These are phyloP conservation scores for silkworm (Bombyx mori) DNA, from an alignment of 1,140 invertebrate genomes.

Conservation along the genomic window ASM3026992v2 NC_085126.1:8458001-8458500, in stretches of 20 bases:
- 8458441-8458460: slow-evolving; percentile 25
- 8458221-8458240: slow-evolving; percentile 14
- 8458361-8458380: slow-evolving; percentile 16
- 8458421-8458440: slow-evolving; percentile 36
- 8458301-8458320: slow-evolving; percentile 20
- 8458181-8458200: slow-evolving; percentile 37
- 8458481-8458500: slow-evolving; percentile 38
- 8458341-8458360: slow-evolving; percentile 17
- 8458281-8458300: slow-evolving; percentile 19
- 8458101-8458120: slow-evolving; percentile 36
- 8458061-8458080: slow-evolving; percentile 33
- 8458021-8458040: slow-evolving; percentile 36
- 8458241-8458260: slow-evolving; percentile 18
- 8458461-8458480: slow-evolving; percentile 20
- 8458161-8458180: slow-evolving; percentile 38
- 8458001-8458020: slow-evolving; percentile 38
- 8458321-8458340: slow-evolving; percentile 25
- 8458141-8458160: slow-evolving; percentile 28
- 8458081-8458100: slow-evolving; percentile 34
- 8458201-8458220: slow-evolving; percentile 28
- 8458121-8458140: slow-evolving; percentile 32
- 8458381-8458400: slow-evolving; percentile 17
- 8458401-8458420: slow-evolving; percentile 29
- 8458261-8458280: slow-evolving; percentile 19
- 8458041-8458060: slow-evolving; percentile 33